A percentile compares a stretch with the other conserved stretches of the same genome.
Evolutionary conservation across 2,113 vertebrate species (phyloP).

Genomic region (Falco punctatus): DNA sequence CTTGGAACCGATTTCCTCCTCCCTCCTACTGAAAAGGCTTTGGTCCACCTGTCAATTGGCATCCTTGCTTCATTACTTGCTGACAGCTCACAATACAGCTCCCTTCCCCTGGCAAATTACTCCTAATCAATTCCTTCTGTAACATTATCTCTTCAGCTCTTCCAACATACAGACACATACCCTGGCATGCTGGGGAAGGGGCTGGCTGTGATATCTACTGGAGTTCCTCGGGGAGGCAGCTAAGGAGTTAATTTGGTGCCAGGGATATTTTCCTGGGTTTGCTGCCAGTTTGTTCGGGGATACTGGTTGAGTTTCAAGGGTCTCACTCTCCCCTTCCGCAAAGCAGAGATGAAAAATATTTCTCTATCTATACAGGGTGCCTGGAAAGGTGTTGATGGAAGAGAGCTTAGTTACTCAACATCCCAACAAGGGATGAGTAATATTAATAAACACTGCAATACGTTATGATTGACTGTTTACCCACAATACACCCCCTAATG

Average conservation of each 20-base stretch:
- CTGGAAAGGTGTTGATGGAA: not conserved
- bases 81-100: slow-evolving; percentile 72
- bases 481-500: not conserved
- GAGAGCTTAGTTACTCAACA: not conserved
- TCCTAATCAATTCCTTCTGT: slow-evolving; percentile 77
- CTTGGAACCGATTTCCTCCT: slow-evolving; percentile 64
- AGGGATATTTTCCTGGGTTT: not conserved
- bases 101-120: slow-evolving; percentile 72
- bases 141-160: slow-evolving; percentile 50
- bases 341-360: not conserved
- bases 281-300: not conserved
- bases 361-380: not conserved
- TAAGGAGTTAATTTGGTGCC: not conserved
- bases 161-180: not conserved
- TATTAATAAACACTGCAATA: not conserved
- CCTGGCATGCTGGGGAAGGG: rapidly evolving
- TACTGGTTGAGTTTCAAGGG: not conserved
- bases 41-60: slow-evolving; percentile 79
- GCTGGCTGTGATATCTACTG: not conserved
- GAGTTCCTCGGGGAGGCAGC: no score
- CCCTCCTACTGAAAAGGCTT: slow-evolving; percentile 63
- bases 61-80: slow-evolving; percentile 79
- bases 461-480: not conserved
- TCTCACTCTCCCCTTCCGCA: not conserved
- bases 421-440: not conserved